phyloP scores from a whole-genome alignment of 1,140 invertebrate genomes.

The Tetranychus cinnabarinus region DNA sequence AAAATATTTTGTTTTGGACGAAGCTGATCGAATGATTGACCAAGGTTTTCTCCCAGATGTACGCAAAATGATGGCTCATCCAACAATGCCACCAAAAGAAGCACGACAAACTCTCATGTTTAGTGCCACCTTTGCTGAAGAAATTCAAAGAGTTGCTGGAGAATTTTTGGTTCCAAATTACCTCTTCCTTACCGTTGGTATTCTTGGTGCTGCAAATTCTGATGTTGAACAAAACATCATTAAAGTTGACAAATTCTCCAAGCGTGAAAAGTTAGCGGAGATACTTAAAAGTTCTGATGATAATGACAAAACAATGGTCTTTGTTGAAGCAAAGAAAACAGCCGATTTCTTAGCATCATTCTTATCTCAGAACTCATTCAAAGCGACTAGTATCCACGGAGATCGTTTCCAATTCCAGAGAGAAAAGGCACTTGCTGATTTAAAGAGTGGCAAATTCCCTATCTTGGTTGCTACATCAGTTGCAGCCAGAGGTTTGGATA shows the following conservation, averaged over 20 bases:
- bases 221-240: conserved; percentile 67
- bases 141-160: conserved; percentile 25
- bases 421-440: conserved; percentile 60
- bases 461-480: conserved; percentile 77
- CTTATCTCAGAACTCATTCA: conserved; percentile 38
- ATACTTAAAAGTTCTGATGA: conserved; percentile 33
- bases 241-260: conserved; percentile 43
- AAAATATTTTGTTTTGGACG: conserved; percentile 25
- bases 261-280: conserved; percentile 41
- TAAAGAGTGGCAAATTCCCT: conserved; percentile 41
- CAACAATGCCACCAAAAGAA: conserved; percentile 38
- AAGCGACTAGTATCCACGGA: conserved; percentile 73
- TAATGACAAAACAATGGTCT: conserved; percentile 39
- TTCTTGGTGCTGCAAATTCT: conserved; percentile 62
- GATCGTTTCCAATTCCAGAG: conserved; percentile 67
- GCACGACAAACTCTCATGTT: conserved; percentile 20
- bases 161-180: conserved; percentile 35
- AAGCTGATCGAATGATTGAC: conserved; percentile 32
- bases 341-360: conserved; percentile 64
- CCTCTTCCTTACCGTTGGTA: conserved; percentile 57
- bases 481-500: conserved; percentile 63
- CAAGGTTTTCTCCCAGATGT: conserved; percentile 31
- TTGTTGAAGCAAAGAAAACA: conserved; percentile 65
- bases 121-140: conserved; percentile 28
- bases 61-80: conserved; percentile 11